Evolutionary conservation across 2,113 vertebrate species (phyloP), one percentile per base, ranked within the genome.

Genomic region (Tursiops truncatus): DNA sequence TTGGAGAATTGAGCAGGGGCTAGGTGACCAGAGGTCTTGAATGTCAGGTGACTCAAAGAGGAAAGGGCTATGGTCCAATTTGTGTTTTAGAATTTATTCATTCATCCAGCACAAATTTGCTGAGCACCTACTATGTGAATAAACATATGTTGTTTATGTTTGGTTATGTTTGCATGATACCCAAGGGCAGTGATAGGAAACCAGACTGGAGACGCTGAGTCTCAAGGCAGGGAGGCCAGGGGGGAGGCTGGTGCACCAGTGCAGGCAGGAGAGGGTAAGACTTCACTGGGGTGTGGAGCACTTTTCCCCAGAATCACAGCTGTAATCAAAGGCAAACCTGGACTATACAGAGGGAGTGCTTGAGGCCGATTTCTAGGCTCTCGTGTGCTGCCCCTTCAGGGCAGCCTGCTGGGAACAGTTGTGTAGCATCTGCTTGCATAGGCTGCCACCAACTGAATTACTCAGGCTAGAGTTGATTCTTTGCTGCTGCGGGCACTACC

Each of bases 401-500:
- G 20, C 67, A 62, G 26, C 62, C 50, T 13, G 68, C 50, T 62
- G n/a, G 36, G 11, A 36, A 3, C 50, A 33, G 0, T n/a, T 60
- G 23, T 47, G 44, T 8, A 70, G 73, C 88, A 5, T 83, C 56
- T 62, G 44, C 58, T 85, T 47, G 62, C 53, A 8, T 2, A 60
- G 67, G 63, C 53, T 73, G 67, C 47, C 67, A 79, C 74, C 80
- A 15, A 6, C 26, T 18, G 87, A 60, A 70, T 20, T 7, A 0
- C 68, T 71, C 41, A 33, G 23, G 62, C 76, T 80, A 1, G 44
- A 60, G 53, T 56, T 15, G 23, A 81, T 33, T 60, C 53, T 73
- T 62, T 58, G 47, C 28, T 62, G 11, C 21, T 10, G 31, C 1
- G 0, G 3, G 4, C 9, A 2, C 36, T 36, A 0, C 68, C 15